Conservation (phyloP, 23 tunicate species). For the Diplosoma virens region DNA sequence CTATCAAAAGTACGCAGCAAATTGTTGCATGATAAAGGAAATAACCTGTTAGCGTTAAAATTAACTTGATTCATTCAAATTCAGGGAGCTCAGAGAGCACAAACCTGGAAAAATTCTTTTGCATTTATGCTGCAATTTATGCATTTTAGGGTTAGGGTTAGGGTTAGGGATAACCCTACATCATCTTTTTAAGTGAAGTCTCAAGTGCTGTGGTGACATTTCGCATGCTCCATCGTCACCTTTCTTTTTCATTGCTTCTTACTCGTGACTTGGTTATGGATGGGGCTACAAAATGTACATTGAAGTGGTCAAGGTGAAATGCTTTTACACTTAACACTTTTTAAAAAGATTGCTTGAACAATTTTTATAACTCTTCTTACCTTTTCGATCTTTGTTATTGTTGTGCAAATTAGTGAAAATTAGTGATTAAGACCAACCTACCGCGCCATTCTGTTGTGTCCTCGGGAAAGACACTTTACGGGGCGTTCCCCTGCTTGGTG, state of each 20-base stretch:
- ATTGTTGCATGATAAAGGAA: too few species aligned
- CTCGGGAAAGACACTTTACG: too few species aligned
- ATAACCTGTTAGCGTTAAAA: neutral
- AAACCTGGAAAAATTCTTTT: conserved; percentile 34
- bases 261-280: conserved; percentile 50
- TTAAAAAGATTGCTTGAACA: neutral
- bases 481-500: too few species aligned
- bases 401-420: too few species aligned
- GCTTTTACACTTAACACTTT: neutral
- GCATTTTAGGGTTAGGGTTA: too few species aligned
- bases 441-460: too few species aligned
- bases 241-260: conserved; percentile 35
- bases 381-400: too few species aligned
- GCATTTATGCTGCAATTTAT: conserved; percentile 29
- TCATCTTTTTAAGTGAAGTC: conserved; percentile 32
- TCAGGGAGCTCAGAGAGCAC: conserved; percentile 38
- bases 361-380: too few species aligned
- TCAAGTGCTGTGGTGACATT: neutral
- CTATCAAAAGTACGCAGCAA: neutral
- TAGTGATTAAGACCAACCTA: too few species aligned
- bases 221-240: conserved; percentile 20
- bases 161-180: too few species aligned
- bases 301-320: conserved; percentile 34
- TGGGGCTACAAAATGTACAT: conserved; percentile 29
- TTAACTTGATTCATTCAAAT: too few species aligned